A percentile compares a stretch with the other conserved stretches of the same genome.
phyloP scores from a whole-genome alignment of 2,113 vertebrate genomes.

The Bombycilla garrulus region DNA sequence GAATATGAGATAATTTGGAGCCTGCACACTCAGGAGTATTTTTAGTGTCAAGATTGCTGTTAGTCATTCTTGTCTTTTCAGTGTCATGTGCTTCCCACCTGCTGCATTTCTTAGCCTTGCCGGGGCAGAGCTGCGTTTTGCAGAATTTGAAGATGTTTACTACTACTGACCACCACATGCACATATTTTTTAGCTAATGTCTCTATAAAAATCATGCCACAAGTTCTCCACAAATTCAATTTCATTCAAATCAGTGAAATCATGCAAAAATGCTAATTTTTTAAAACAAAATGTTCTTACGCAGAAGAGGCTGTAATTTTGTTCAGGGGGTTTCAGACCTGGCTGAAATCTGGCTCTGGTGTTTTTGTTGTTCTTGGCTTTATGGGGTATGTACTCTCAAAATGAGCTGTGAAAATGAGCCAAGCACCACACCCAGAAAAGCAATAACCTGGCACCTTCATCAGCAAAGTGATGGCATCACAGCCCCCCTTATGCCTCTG shows the following conservation, averaged over 20 bases:
- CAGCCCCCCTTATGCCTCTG: not conserved
- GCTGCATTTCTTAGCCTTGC: not conserved
- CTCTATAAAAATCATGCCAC: not conserved
- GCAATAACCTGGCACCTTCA: not conserved
- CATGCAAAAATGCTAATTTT: not conserved
- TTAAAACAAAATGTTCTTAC: not conserved
- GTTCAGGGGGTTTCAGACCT: not conserved
- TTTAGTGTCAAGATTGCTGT: not conserved
- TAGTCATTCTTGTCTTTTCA: not conserved
- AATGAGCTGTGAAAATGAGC: not conserved
- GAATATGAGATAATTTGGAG: not conserved
- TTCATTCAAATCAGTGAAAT: not conserved
- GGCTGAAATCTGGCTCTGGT: not conserved
- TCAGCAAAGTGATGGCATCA: not conserved
- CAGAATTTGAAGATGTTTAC: not conserved
- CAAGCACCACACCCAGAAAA: not conserved
- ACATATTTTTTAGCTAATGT: not conserved
- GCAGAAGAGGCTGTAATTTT: not conserved
- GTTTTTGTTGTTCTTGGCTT: not conserved
- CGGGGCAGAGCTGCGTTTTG: not conserved
- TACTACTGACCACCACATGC: not conserved
- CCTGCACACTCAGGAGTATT: fast-evolving
- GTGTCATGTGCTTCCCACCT: fast-evolving
- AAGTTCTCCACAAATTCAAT: not conserved
- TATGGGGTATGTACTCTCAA: not conserved